phyloP scores from a whole-genome alignment of 2,797 vertebrate genomes.

The Esox lucius region DNA sequence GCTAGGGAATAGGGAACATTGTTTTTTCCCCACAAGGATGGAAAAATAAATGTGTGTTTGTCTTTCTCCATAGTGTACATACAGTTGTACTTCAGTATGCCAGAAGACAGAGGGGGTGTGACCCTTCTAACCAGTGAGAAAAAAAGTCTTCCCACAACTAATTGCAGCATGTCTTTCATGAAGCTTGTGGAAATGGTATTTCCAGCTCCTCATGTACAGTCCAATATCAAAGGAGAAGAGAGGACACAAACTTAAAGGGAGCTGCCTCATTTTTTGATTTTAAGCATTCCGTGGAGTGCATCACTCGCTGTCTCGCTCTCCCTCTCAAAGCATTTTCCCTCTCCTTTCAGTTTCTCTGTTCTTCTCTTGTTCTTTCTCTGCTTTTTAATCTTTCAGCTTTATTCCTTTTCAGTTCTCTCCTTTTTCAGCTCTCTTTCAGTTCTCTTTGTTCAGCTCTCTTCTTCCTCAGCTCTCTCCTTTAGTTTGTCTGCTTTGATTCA shows the following conservation, averaged over 20 bases:
- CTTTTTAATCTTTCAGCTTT: neutral
- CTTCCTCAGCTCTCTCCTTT: neutral
- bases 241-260: neutral
- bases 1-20: no score
- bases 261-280: neutral
- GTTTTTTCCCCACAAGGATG: neutral
- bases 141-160: neutral
- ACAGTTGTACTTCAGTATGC: neutral
- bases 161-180: neutral
- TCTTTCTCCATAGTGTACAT: neutral
- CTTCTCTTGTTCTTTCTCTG: neutral
- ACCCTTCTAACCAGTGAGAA: neutral
- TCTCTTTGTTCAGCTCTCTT: neutral
- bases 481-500: neutral
- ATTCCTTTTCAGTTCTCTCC: neutral
- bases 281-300: neutral
- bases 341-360: neutral
- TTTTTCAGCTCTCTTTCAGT: neutral
- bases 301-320: neutral
- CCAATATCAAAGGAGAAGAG: neutral
- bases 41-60: neutral
- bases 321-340: neutral
- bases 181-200: constrained; percentile 12
- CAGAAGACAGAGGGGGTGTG: neutral
- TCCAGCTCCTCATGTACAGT: neutral